These are phyloP conservation scores for Tympanoctomys barrerae DNA, from an alignment of 2,797 vertebrate species.

Conservation along the genomic window DNA sequence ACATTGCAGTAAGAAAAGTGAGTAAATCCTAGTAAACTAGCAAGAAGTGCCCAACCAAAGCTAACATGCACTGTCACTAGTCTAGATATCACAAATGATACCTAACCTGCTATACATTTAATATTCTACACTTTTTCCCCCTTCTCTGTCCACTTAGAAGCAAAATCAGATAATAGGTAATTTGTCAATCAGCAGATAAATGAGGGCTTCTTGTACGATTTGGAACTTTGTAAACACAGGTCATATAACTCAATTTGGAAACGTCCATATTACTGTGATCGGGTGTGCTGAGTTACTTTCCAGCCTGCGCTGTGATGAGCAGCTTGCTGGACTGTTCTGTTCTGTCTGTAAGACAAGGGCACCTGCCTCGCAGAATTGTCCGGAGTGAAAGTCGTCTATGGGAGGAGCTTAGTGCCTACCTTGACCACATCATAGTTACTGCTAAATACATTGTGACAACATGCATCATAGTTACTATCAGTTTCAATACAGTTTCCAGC, in stretches of 20 bases:
- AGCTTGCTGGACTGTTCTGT: not conserved
- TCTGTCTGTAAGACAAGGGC: not conserved
- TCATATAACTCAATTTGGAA: constrained; percentile 22
- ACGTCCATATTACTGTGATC: not conserved
- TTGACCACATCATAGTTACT: not conserved
- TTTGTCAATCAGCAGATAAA: constrained; percentile 1
- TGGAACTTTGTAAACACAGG: not conserved
- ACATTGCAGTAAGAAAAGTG: constrained; percentile 58
- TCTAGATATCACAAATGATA: not conserved
- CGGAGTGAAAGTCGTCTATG: not conserved
- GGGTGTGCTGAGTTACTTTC: not conserved
- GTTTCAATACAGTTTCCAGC: not conserved
- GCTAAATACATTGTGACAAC: not conserved
- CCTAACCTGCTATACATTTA: not conserved
- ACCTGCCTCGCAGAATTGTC: not conserved
- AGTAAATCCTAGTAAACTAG: constrained; percentile 26
- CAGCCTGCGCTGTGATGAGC: not conserved
- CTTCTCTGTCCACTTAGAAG: constrained; percentile 13
- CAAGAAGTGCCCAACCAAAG: constrained; percentile 63
- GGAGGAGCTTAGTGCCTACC: not conserved
- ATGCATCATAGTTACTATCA: not conserved
- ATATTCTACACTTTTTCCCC: not conserved
- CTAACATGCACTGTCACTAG: not conserved
- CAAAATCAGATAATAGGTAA: constrained; percentile 5
- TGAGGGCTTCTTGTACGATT: not conserved